Conservation (phyloP, 1,140 invertebrate species). For the Oryctes rhinoceros region DNA sequence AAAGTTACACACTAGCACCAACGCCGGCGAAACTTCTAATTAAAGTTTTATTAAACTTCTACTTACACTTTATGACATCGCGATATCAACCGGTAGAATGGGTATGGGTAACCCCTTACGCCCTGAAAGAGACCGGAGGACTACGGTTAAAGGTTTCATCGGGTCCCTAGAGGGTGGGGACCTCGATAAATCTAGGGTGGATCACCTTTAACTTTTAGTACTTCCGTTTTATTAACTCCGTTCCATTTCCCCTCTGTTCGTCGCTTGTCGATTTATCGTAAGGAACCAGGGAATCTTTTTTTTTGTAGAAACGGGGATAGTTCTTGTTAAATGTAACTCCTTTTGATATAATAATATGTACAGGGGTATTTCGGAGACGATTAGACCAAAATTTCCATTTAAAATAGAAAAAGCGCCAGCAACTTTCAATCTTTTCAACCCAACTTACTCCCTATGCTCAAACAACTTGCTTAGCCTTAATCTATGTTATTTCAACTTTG, state of each 20-base stretch:
- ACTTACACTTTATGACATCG: slow-evolving; percentile 46
- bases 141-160: not conserved
- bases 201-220: slow-evolving; percentile 5
- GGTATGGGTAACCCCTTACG: not conserved
- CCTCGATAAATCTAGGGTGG: slow-evolving; percentile 1
- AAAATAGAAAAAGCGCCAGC: too few relatives aligned
- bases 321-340: too few relatives aligned
- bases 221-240: slow-evolving; percentile 3
- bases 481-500: too few relatives aligned
- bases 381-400: too few relatives aligned
- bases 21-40: slow-evolving; percentile 43
- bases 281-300: too few relatives aligned
- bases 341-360: too few relatives aligned
- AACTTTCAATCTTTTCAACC: too few relatives aligned
- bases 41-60: slow-evolving; percentile 49
- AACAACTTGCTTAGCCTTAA: too few relatives aligned
- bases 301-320: too few relatives aligned
- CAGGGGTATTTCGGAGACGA: too few relatives aligned
- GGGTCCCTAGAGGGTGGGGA: not conserved
- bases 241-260: not conserved
- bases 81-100: not conserved
- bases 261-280: not conserved
- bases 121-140: not conserved
- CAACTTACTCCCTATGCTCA: too few relatives aligned
- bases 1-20: not conserved